Evolutionary conservation across 2,888 invertebrate genomes (phyloP).

Genomic region (Eudemis profundana): DNA sequence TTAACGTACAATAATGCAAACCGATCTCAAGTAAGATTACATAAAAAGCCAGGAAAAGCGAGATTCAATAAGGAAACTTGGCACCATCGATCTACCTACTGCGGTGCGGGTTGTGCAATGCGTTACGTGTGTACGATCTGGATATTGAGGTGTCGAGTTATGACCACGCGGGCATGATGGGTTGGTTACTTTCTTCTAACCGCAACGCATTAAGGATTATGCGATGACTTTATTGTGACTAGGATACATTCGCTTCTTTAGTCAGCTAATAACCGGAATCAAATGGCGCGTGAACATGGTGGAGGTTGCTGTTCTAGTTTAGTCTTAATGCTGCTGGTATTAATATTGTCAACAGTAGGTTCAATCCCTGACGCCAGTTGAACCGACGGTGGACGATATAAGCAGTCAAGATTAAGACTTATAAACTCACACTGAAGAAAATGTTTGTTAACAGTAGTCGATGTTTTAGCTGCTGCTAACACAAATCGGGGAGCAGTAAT

Average conservation of each 20-base stretch:
- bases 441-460: no score
- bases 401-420: no score
- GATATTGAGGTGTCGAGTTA: conserved; percentile 26
- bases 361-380: no score
- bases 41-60: conserved; percentile 31
- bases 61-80: conserved; percentile 53
- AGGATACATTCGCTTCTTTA: background rate
- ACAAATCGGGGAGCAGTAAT: no score
- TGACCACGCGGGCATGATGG: conserved; percentile 8
- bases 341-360: no score
- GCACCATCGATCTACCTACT: conserved; percentile 45
- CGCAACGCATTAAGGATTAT: conserved; percentile 7
- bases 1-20: conserved; percentile 9
- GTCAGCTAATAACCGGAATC: background rate
- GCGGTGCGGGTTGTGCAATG: conserved; percentile 54
- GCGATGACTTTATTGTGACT: conserved; percentile 4
- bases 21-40: conserved; percentile 22
- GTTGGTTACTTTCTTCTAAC: conserved; percentile 7
- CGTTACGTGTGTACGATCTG: conserved; percentile 53
- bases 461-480: no score
- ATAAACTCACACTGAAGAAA: no score
- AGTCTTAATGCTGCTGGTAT: no score
- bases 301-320: background rate
- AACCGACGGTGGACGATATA: no score
- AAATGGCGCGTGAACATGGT: background rate